phyloP scores from a whole-genome alignment of 2,888 invertebrate species.

The Pristionchus fissidentatus region DNA sequence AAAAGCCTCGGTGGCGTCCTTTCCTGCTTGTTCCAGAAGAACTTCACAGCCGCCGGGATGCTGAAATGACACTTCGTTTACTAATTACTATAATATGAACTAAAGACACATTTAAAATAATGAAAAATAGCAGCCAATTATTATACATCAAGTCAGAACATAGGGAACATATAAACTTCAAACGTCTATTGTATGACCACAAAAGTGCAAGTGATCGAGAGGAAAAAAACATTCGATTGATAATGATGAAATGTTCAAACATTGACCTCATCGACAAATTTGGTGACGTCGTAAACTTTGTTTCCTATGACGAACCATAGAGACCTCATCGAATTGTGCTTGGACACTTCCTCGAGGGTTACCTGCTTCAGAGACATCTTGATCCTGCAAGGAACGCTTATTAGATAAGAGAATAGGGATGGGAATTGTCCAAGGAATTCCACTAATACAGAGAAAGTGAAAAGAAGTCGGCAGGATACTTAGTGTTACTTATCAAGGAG shows the following conservation, averaged over 20 bases:
- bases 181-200: not conserved
- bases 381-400: not conserved
- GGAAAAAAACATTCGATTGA: conserved; percentile 10
- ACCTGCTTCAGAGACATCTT: conserved; percentile 49
- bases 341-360: conserved; percentile 66
- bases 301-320: conserved; percentile 74
- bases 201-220: not conserved
- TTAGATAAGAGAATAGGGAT: not conserved
- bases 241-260: not conserved
- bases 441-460: too few relatives aligned
- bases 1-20: conserved; percentile 74
- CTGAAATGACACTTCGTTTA: conserved; percentile 49
- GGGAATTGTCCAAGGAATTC: too few relatives aligned
- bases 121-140: not conserved
- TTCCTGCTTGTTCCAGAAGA: conserved; percentile 74
- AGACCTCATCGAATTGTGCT: conserved; percentile 70
- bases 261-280: conserved; percentile 73
- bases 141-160: not conserved
- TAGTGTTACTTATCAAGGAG: not conserved
- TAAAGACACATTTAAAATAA: not conserved
- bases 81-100: not conserved
- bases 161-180: too few relatives aligned
- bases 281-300: conserved; percentile 74
- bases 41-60: conserved; percentile 76
- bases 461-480: too few relatives aligned